Evolutionary conservation across 2,797 vertebrate species (phyloP), one percentile per base, ranked within the genome.

Genomic region (Poeciliopsis infans): DNA sequence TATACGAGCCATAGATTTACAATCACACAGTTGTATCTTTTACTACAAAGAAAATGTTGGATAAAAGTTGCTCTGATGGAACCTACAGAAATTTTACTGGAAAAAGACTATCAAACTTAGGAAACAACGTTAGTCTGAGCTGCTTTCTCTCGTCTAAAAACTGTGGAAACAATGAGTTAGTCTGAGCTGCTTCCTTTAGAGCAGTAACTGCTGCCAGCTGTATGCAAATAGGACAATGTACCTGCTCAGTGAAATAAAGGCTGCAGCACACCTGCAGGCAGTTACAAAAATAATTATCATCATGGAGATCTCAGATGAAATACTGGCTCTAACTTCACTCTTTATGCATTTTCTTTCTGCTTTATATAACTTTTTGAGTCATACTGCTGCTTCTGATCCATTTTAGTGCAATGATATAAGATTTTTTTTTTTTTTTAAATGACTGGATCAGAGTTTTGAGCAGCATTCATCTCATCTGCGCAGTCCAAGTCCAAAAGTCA

Each of bases 221-320:
- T 91, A 92, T 92, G 93, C 91, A 94, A 94, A 93, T 92, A 46
- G 87, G 85, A 70, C 25, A 15, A 25, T 57, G n/a, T 73, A 84
- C 75, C 81, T 83, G 23, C 70, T 79, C 79, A 83, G 53, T 31
- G 78, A 59, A 43, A 75, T 20, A 4, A 16, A 61, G 23, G 53
- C 69, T 61, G 28, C 66, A 28, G 1, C 39, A 74, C 85, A 86
- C 88, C 87, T 88, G 85, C 69, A 47, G 75, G 81, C 72, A 75
- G 79, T 75, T 72, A 39, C 70, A 72, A 59, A 81, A 71, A 78
- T 66, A 66, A 45, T 49, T 47, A 53, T 55, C 53, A 46, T 53
- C 74, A 41, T 61, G 13, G 72, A 39, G 11, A 4, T 51, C 55
- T 77, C 1, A 13, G 46, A 2, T 18, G 2, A 16, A 79, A 31